Conservation (phyloP, 2,797 vertebrate genomes). For the Amphiprion clarkii region DNA sequence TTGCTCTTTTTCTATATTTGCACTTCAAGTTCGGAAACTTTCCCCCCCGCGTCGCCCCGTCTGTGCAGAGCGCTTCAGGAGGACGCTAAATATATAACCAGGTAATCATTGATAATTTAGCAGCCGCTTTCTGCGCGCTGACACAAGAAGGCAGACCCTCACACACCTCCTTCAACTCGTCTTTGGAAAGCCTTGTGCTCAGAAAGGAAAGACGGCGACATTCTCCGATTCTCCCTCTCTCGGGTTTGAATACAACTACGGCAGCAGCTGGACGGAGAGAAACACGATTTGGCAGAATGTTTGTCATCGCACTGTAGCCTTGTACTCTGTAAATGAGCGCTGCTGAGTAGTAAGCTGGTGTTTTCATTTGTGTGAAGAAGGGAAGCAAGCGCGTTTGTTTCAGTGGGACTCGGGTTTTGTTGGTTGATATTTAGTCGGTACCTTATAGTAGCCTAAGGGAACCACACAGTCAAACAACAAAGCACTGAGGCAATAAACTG, state of each 20-base stretch:
- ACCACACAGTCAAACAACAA: constrained; percentile 54
- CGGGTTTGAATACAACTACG: constrained; percentile 23
- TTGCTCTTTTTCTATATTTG: constrained; percentile 63
- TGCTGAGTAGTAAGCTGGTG: constrained; percentile 65
- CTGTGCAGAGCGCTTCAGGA: constrained; percentile 42
- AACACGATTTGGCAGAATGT: constrained; percentile 37
- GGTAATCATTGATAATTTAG: constrained; percentile 59
- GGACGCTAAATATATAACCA: constrained; percentile 56
- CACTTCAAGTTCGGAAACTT: constrained; percentile 58
- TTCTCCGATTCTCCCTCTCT: constrained; percentile 12
- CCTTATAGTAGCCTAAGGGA: constrained; percentile 43
- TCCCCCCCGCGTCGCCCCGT: constrained; percentile 27
- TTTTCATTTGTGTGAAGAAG: constrained; percentile 54
- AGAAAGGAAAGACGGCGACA: constrained; percentile 28
- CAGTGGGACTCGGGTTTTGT: constrained; percentile 12
- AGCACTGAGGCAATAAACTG: constrained; percentile 52
- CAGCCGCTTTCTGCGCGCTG: constrained; percentile 29
- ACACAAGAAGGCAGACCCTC: constrained; percentile 41
- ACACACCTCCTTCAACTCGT: constrained; percentile 11
- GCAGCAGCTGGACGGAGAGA: constrained; percentile 41
- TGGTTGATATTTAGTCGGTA: constrained; percentile 48
- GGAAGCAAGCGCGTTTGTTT: constrained; percentile 44
- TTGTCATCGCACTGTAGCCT: constrained; percentile 14
- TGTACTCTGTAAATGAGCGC: constrained; percentile 32
- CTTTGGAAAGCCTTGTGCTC: constrained; percentile 71